Conservation (phyloP, 2,113 vertebrate genomes). For the Nothoprocta perdicaria region DNA sequence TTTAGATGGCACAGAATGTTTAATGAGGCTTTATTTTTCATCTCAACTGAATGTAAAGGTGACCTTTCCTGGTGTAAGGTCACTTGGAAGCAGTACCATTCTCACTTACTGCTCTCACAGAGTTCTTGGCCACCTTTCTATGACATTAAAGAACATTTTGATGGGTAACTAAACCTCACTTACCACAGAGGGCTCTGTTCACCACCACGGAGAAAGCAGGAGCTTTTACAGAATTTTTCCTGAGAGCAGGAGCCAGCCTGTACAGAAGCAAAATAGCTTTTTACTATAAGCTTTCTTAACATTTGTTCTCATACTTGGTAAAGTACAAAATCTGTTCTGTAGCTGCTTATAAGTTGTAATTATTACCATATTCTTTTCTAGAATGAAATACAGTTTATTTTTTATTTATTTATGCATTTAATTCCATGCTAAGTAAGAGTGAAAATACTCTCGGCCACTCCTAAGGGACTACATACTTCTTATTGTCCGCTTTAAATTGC, state of each 20-base stretch:
- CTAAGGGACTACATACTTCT: neutral
- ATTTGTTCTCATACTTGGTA: neutral
- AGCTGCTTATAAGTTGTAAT: neutral
- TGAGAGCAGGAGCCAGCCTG: neutral
- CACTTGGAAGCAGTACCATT: neutral
- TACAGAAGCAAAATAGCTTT: neutral
- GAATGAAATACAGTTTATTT: neutral
- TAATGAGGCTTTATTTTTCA: neutral
- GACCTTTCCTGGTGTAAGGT: neutral
- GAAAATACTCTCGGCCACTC: neutral
- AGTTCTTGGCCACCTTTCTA: neutral
- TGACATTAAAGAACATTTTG: neutral
- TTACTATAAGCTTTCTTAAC: neutral
- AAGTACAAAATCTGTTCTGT: neutral
- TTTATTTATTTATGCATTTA: neutral
- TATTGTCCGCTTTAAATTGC: neutral
- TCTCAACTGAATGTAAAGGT: neutral
- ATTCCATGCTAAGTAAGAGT: neutral
- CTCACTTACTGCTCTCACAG: neutral
- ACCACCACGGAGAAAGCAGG: neutral
- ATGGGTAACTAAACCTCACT: neutral
- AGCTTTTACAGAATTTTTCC: neutral
- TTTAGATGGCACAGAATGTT: slow-evolving; percentile 7
- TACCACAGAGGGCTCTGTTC: neutral
- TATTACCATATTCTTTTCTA: neutral